Percentiles rank a stretch among this genome's conserved stretches.
These are phyloP conservation scores for Bucorvus abyssinicus DNA, from an alignment of 2,797 vertebrate species.

Conservation along the genomic window DNA sequence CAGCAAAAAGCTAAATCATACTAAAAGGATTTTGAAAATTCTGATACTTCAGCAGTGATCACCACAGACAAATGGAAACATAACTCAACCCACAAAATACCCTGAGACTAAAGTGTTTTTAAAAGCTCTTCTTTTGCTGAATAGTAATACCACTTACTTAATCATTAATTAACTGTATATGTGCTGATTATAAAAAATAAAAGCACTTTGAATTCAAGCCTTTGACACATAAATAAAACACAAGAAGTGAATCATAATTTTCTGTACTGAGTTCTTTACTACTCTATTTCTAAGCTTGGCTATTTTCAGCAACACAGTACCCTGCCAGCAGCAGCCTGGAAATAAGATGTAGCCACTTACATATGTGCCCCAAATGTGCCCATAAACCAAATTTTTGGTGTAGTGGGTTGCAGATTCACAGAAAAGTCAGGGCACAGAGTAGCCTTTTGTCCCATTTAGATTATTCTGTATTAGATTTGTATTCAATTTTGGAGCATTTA, in stretches of 20 bases:
- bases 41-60: neutral
- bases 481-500: neutral
- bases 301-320: neutral
- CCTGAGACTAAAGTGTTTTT: neutral
- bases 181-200: neutral
- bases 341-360: neutral
- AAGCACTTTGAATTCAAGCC: neutral
- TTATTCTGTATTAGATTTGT: neutral
- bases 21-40: neutral
- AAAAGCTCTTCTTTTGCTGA: neutral
- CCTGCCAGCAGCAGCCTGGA: neutral
- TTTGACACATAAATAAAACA: neutral
- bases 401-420: neutral
- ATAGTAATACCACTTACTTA: neutral
- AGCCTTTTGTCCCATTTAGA: neutral
- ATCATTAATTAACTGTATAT: neutral
- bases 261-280: neutral
- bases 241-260: neutral
- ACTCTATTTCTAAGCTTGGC: neutral
- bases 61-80: neutral
- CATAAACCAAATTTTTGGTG: neutral
- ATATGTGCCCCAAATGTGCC: neutral
- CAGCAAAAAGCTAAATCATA: neutral
- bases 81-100: neutral
- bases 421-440: neutral